Evolutionary conservation across 2,797 vertebrate species (phyloP).

Genomic region (Anguilla pacifica): DNA sequence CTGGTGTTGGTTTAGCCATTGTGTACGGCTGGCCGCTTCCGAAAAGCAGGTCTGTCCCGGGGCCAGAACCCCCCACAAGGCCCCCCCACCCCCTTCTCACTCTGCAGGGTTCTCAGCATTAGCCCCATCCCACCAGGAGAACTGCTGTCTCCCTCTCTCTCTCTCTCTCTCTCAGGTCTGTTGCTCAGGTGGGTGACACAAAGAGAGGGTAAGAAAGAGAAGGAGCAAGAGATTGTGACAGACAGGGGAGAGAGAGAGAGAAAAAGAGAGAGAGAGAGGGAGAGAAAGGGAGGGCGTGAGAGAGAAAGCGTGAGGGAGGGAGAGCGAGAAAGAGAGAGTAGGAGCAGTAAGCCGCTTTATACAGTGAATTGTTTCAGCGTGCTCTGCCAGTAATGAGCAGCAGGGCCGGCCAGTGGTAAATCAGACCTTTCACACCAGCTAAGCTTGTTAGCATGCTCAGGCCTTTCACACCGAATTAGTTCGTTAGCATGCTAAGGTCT

Average conservation of each 20-base stretch:
- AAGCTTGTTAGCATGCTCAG: constrained; percentile 63
- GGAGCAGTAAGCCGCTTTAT: constrained; percentile 58
- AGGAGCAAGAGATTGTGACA: background rate
- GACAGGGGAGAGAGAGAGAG: background rate
- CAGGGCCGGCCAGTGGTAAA: constrained; percentile 59
- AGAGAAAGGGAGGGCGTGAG: constrained; percentile 22
- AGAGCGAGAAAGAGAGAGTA: constrained; percentile 54
- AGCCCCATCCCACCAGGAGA: constrained; percentile 61
- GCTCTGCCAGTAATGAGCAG: constrained; percentile 65
- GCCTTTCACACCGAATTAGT: constrained; percentile 64
- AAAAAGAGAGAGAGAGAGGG: constrained; percentile 24
- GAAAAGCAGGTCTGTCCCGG: constrained; percentile 86
- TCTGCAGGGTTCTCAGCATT: constrained; percentile 73
- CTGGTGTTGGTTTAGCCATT: constrained; percentile 96
- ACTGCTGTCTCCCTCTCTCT: constrained; percentile 55
- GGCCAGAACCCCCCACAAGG: constrained; percentile 82
- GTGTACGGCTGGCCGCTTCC: constrained; percentile 86
- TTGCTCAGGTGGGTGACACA: constrained; percentile 36
- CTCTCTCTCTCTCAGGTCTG: constrained; percentile 47
- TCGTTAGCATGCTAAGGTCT: constrained; percentile 65
- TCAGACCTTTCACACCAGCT: constrained; percentile 59
- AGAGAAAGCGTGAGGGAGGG: background rate
- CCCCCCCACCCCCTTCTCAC: constrained; percentile 64
- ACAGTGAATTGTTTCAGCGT: constrained; percentile 61
- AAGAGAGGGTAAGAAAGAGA: constrained; percentile 28